These are phyloP conservation scores for Tetramorium bicarinatum DNA, from an alignment of 2,888 invertebrate genomes.

Conservation along the genomic window DNA sequence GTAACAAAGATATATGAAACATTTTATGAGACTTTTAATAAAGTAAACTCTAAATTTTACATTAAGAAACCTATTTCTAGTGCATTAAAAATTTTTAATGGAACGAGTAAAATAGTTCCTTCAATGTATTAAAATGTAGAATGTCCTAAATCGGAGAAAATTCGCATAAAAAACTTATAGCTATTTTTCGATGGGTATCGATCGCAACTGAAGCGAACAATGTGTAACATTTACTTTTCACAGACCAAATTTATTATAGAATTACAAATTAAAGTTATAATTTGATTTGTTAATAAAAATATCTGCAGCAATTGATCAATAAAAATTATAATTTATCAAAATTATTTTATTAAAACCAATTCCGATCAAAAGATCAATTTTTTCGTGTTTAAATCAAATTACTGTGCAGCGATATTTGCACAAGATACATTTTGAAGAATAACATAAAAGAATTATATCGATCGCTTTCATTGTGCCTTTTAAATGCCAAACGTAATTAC, in stretches of 20 bases:
- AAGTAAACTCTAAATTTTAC: conserved; percentile 47
- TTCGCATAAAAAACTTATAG: background rate
- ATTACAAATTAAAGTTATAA: background rate
- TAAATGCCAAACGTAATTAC: conserved; percentile 2
- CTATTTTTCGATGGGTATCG: background rate
- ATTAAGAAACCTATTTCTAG: conserved; percentile 66
- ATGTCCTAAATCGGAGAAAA: conserved; percentile 32
- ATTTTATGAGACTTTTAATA: conserved; percentile 48
- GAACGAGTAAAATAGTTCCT: conserved; percentile 16
- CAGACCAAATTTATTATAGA: background rate
- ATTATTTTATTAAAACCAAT: background rate
- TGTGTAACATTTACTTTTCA: background rate
- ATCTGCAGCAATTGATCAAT: background rate
- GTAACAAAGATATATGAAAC: conserved; percentile 45
- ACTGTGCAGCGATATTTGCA: background rate
- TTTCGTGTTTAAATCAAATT: background rate
- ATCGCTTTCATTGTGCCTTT: background rate
- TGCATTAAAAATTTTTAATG: conserved; percentile 67
- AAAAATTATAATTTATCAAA: background rate
- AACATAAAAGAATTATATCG: background rate
- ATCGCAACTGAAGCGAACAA: background rate
- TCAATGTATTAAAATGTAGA: conserved; percentile 54
- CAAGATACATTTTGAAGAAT: background rate
- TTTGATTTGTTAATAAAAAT: conserved; percentile 7
- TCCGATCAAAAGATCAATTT: background rate